These are phyloP conservation scores for Heliornis fulica DNA, from an alignment of 2,113 vertebrate species.

Conservation along the genomic window DNA sequence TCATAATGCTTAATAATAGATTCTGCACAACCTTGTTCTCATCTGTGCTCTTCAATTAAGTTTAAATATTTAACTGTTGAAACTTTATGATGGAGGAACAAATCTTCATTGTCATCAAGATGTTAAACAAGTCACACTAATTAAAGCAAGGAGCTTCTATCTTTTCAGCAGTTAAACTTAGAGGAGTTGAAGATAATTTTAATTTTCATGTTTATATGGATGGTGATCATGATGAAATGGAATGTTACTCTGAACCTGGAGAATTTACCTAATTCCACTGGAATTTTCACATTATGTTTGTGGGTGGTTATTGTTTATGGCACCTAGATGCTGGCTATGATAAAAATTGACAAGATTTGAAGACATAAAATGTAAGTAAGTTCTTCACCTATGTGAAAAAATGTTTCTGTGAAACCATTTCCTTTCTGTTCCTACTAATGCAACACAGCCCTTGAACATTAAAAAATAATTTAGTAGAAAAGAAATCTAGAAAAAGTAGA, in stretches of 20 bases:
- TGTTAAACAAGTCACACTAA: background rate
- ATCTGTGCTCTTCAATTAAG: constrained; percentile 3
- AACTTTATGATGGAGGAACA: background rate
- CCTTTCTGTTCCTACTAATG: background rate
- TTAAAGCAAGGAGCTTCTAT: background rate
- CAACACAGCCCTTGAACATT: background rate
- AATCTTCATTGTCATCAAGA: constrained; percentile 5
- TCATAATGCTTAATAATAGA: background rate
- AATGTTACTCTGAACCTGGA: background rate
- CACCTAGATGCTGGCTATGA: background rate
- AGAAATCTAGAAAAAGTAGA: background rate
- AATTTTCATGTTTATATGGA: background rate
- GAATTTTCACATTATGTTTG: background rate
- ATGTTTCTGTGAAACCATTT: background rate
- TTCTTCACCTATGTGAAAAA: background rate
- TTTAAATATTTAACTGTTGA: constrained; percentile 9
- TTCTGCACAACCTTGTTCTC: background rate
- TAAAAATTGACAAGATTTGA: background rate
- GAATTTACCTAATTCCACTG: background rate
- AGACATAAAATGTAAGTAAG: background rate
- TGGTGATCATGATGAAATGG: background rate
- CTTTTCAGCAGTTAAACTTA: background rate
- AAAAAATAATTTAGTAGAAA: background rate
- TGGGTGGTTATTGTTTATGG: background rate
- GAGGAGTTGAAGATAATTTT: background rate